These are phyloP conservation scores for Philonicus albiceps DNA, from an alignment of 2,888 invertebrate genomes.

Conservation along the genomic window DNA sequence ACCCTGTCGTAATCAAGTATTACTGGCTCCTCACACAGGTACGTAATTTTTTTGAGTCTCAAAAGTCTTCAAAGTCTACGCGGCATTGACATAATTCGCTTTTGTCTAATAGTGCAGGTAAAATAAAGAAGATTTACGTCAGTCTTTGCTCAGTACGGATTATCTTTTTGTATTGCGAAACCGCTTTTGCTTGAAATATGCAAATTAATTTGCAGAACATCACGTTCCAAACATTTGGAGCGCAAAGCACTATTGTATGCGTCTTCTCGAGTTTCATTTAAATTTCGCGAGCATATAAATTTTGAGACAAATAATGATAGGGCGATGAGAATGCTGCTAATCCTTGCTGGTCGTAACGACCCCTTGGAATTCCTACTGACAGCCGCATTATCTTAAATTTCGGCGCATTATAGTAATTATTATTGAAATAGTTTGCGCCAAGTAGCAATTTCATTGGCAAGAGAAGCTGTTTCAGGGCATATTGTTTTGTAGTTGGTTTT, in stretches of 20 bases:
- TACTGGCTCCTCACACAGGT: conserved; percentile 8
- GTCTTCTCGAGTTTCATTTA: neutral
- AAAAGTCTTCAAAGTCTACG: neutral
- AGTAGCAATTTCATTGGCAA: neutral
- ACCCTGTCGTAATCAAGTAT: neutral
- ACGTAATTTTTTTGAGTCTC: neutral
- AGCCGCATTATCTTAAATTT: neutral
- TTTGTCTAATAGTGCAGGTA: neutral
- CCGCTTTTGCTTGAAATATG: conserved; percentile 2
- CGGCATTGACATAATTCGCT: neutral
- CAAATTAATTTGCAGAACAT: conserved; percentile 7
- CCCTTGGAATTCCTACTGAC: neutral
- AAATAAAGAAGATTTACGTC: neutral
- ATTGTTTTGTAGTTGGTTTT: neutral
- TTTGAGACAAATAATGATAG: neutral
- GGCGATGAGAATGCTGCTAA: neutral
- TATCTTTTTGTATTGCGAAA: neutral
- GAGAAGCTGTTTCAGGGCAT: neutral
- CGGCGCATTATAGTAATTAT: neutral
- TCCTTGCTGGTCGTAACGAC: neutral
- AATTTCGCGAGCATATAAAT: neutral
- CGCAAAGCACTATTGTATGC: neutral
- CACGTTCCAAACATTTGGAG: neutral
- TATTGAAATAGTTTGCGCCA: neutral
- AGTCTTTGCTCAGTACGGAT: neutral